phyloP scores from a whole-genome alignment of 2,888 invertebrate genomes.

The Eustalomyia histrio region DNA sequence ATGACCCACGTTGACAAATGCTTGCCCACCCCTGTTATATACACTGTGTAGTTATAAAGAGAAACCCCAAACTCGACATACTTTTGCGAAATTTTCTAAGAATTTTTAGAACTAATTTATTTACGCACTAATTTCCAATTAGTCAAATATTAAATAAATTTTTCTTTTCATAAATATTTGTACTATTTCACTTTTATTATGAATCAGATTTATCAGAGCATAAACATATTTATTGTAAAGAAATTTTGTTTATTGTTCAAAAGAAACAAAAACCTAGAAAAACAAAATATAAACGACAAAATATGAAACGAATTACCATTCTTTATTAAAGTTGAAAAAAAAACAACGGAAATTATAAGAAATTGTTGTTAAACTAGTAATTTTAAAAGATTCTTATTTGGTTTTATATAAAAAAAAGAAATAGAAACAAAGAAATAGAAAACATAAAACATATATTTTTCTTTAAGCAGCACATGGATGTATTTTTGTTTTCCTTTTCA shows the following conservation, averaged over 20 bases:
- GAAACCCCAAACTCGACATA: no score
- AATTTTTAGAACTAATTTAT: neutral
- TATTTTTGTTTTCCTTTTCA: neutral
- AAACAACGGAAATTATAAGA: neutral
- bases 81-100: neutral
- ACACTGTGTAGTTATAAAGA: no score
- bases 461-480: neutral
- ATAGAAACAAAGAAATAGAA: neutral
- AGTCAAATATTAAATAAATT: neutral
- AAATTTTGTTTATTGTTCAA: neutral
- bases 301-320: slow-evolving; percentile 6
- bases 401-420: neutral
- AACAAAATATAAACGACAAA: neutral
- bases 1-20: no score
- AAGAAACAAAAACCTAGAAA: slow-evolving; percentile 4
- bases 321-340: neutral
- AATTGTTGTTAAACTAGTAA: neutral
- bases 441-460: neutral
- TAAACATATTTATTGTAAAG: slow-evolving; percentile 12
- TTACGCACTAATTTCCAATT: neutral
- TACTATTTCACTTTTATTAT: neutral
- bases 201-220: slow-evolving; percentile 18
- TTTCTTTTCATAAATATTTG: neutral
- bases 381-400: neutral
- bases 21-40: no score